phyloP scores from a whole-genome alignment of 2,888 invertebrate genomes.

The Antheraea yamamai region DNA sequence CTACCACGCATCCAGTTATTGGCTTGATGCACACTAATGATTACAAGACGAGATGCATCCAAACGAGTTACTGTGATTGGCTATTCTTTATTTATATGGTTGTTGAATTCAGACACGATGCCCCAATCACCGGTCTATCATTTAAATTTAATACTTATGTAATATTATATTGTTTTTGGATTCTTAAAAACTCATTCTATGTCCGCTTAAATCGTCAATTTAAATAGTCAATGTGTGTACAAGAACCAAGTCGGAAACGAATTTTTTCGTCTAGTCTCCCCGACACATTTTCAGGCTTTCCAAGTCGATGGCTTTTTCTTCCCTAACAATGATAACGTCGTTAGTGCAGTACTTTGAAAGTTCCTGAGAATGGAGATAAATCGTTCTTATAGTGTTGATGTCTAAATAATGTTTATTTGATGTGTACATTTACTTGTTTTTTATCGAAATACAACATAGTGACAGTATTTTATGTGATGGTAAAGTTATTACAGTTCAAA shows the following conservation, averaged over 20 bases:
- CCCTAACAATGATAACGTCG: conserved; percentile 68
- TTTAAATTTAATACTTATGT: too few species aligned
- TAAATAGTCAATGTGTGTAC: conserved; percentile 41
- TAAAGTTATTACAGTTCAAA: too few species aligned
- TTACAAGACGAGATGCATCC: too few species aligned
- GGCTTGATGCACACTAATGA: too few species aligned
- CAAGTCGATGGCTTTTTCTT: conserved; percentile 62
- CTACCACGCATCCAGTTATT: neutral
- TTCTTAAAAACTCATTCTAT: conserved; percentile 5
- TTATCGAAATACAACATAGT: neutral
- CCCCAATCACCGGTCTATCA: too few species aligned
- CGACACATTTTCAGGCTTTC: conserved; percentile 64
- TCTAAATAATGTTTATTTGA: conserved; percentile 10
- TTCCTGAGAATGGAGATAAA: conserved; percentile 11
- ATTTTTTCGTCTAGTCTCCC: conserved; percentile 74
- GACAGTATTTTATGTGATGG: too few species aligned
- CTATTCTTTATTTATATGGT: too few species aligned
- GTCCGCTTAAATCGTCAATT: neutral
- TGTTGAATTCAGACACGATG: too few species aligned
- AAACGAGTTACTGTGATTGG: too few species aligned
- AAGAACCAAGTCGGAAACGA: conserved; percentile 59
- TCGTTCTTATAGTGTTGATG: conserved; percentile 8
- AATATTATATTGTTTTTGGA: neutral
- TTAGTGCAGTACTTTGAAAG: conserved; percentile 57
- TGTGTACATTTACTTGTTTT: neutral